Evolutionary conservation across 2,113 vertebrate genomes (phyloP).

Genomic region (Columbina picui): DNA sequence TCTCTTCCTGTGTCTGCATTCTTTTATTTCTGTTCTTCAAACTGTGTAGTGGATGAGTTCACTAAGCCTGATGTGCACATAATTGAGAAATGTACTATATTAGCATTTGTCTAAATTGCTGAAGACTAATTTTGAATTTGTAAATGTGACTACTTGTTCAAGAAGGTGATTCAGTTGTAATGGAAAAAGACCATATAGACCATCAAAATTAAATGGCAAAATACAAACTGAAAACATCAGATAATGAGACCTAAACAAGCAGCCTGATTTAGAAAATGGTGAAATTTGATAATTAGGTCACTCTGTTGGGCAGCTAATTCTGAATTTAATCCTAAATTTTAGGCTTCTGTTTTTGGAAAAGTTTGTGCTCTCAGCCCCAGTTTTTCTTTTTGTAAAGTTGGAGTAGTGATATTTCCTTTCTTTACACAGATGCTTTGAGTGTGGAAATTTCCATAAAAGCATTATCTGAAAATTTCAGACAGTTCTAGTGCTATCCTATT

Average conservation of each 20-base stretch:
- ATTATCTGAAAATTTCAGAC: not conserved
- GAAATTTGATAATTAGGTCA: not conserved
- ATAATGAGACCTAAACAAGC: not conserved
- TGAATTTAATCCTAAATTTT: not conserved
- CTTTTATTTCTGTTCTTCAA: not conserved
- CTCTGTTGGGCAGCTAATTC: not conserved
- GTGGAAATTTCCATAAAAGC: not conserved
- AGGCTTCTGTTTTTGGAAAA: not conserved
- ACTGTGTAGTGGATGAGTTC: not conserved
- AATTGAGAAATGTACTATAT: not conserved
- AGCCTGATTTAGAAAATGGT: not conserved
- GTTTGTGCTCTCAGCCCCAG: not conserved
- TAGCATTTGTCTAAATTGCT: conserved; percentile 9
- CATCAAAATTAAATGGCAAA: not conserved
- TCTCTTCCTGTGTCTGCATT: not conserved
- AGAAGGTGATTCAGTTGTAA: not conserved
- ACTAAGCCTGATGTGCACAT: not conserved
- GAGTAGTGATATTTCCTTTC: not conserved
- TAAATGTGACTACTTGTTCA: not conserved
- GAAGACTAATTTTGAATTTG: conserved; percentile 2
- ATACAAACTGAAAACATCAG: not conserved
- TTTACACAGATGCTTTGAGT: not conserved
- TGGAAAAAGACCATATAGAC: not conserved
- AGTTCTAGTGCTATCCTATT: not conserved
- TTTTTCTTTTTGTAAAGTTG: not conserved